Evolutionary conservation across 1,140 invertebrate genomes (phyloP), one percentile per base, ranked within the genome.

Genomic region (Mactra quadrangularis): DNA sequence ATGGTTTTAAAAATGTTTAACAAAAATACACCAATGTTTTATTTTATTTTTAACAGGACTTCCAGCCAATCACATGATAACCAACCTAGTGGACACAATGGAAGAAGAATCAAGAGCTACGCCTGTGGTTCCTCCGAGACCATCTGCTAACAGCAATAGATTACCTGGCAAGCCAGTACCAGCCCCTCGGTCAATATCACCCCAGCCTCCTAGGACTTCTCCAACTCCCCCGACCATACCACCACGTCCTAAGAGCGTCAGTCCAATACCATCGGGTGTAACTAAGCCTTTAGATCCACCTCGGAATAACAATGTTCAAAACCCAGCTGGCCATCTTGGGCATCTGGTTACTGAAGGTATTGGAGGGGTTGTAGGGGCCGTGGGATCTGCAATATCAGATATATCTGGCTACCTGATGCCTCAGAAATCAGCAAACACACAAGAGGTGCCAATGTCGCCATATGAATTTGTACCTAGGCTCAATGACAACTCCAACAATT

Each of bases 31-130:
- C 11, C 11, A 11, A 11, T 55, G n/a, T 55, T 55, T 55, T 27
- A 55, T n/a, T 4, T 25, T 50, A 3, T 70, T 53, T 55, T 74
- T n/a, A n/a, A 52, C 81, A 38, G 83, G 75, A 1, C 90, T 92
- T 57, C 87, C 87, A 6, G 84, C 90, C 84, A 91, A 92, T 62
- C 87, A 91, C 76, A 31, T 87, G 7, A 68, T 92, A 9, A 68
- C 66, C 11, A 90, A 88, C 82, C 79, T 92, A 9, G 75, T 75
- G 6, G 87, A 90, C 70, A 90, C 91, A 22, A 83, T 92, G 7
- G 86, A 84, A 25, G 64, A 75, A 29, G 41, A 35, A 27, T 70
- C 9, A 29, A 41, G 15, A 31, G 47, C 38, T 19, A 62, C 59
- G 25, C 83, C 76, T 15, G 79, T 85, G 15, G 57, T 81, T 3